Evolutionary conservation across 1,140 invertebrate species (phyloP).

Genomic region (Orius insidiosus): DNA sequence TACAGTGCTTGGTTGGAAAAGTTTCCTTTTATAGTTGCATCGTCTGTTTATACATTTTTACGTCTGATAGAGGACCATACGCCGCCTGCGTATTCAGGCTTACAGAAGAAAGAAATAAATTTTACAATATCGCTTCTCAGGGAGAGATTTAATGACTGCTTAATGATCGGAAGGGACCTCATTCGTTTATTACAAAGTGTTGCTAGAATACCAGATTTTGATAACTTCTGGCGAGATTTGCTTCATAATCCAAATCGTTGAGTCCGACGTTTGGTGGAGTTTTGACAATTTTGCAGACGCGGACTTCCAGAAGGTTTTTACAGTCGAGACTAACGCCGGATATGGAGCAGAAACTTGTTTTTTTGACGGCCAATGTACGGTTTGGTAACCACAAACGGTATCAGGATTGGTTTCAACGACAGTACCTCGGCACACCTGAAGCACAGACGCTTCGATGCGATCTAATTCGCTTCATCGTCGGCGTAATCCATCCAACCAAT

Average conservation of each 20-base stretch:
- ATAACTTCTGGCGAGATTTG: constrained; percentile 83
- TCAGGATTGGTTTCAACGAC: constrained; percentile 95
- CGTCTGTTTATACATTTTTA: constrained; percentile 86
- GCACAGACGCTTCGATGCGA: constrained; percentile 88
- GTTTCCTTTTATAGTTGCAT: constrained; percentile 67
- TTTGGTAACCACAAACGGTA: constrained; percentile 97
- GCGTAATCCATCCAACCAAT: constrained; percentile 94
- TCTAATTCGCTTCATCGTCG: constrained; percentile 92
- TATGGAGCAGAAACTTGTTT: constrained; percentile 90
- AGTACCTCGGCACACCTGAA: constrained; percentile 93
- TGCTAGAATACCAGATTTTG: constrained; percentile 85
- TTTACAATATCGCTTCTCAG: constrained; percentile 75
- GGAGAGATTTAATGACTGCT: constrained; percentile 80
- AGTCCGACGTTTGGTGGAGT: constrained; percentile 57
- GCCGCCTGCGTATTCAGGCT: constrained; percentile 42
- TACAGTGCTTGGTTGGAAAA: constrained; percentile 83
- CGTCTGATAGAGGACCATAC: constrained; percentile 88
- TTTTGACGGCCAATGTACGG: constrained; percentile 78
- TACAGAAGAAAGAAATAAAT: constrained; percentile 83
- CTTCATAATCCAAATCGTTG: constrained; percentile 70
- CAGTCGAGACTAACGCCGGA: constrained; percentile 86
- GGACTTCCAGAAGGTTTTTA: constrained; percentile 81
- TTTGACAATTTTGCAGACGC: constrained; percentile 66
- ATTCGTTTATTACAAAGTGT: constrained; percentile 86
- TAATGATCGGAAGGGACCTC: constrained; percentile 83